These are phyloP conservation scores for Coecobrya sp. DNA, from an alignment of 2,888 invertebrate genomes.

Conservation along the genomic window DNA sequence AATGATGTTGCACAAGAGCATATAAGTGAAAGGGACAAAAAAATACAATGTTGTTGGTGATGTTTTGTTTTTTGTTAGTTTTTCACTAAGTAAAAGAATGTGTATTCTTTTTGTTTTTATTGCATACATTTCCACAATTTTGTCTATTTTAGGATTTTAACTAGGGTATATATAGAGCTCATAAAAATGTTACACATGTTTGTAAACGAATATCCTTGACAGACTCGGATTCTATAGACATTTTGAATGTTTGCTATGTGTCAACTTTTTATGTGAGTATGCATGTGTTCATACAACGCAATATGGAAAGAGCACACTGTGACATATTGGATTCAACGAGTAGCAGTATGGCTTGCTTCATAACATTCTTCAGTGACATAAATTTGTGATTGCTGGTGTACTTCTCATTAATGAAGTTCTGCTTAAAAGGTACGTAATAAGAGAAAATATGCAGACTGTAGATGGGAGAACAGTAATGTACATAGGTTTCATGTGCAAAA, in stretches of 20 bases:
- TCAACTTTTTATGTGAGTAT: background rate
- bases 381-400: background rate
- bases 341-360: background rate
- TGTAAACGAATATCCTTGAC: slow-evolving; percentile 16
- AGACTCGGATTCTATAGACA: background rate
- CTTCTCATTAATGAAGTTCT: background rate
- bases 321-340: background rate
- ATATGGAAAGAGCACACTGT: background rate
- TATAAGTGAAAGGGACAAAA: slow-evolving; percentile 39
- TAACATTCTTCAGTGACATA: background rate
- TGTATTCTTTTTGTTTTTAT: slow-evolving; percentile 22
- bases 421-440: too few relatives aligned
- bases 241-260: background rate
- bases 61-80: slow-evolving; percentile 38
- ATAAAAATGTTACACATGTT: slow-evolving; percentile 8
- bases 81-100: slow-evolving; percentile 14
- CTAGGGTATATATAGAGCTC: background rate
- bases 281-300: background rate
- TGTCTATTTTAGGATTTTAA: slow-evolving; percentile 71
- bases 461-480: too few relatives aligned
- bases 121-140: slow-evolving; percentile 24
- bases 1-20: background rate
- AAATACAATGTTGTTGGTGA: background rate
- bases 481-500: too few relatives aligned
- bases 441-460: too few relatives aligned